These are phyloP conservation scores for Amblyornis subalaris DNA, from an alignment of 2,113 vertebrate species.

Conservation along the genomic window DNA sequence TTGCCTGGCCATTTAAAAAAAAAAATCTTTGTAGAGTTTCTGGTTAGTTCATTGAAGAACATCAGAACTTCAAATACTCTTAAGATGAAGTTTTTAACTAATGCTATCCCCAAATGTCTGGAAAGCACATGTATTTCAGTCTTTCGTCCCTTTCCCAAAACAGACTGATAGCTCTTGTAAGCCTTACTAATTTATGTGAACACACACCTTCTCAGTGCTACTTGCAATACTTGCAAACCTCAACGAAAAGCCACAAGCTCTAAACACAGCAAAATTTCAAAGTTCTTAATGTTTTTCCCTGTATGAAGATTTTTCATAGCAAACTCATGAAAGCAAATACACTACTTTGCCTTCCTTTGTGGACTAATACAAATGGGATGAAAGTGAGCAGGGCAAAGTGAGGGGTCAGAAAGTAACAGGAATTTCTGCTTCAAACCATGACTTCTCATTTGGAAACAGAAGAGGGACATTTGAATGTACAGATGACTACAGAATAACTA, in stretches of 20 bases:
- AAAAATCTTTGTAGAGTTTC: neutral
- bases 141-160: neutral
- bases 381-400: neutral
- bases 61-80: neutral
- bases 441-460: constrained; percentile 5
- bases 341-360: neutral
- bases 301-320: neutral
- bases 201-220: neutral
- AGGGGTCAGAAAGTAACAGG: neutral
- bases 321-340: neutral
- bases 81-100: neutral
- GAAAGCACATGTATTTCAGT: neutral
- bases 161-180: neutral
- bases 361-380: neutral
- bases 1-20: neutral
- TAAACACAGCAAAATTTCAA: neutral
- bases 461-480: constrained; percentile 1
- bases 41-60: neutral
- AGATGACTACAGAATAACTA: neutral
- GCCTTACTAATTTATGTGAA: neutral
- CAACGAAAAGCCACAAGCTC: neutral
- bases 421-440: neutral
- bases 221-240: neutral
- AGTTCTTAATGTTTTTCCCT: neutral
- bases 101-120: neutral